Base-by-base conservation (phyloP, 1,140 invertebrate species). In the Copidosoma floridanum region DNA sequence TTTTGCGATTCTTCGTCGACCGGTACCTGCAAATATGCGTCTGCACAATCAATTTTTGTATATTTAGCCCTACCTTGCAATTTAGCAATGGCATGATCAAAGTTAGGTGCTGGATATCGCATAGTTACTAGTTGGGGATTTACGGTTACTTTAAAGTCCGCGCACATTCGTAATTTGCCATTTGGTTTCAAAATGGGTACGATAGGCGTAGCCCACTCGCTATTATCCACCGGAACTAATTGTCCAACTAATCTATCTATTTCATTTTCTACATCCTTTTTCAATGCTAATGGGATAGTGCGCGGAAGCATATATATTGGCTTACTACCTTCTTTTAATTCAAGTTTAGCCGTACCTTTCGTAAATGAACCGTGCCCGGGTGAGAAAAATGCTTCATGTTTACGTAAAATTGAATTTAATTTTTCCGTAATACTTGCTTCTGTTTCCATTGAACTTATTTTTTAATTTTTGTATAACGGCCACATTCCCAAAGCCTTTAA, bases 181-280 rank as follows among this genome's bases (percentile, higher is more conserved):
- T 75, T 65, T 8, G 40, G 40, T 50, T 74, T 76, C 4, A 65
- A 43, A 0, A 75, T 69, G 0, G 65, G 65, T 11, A 68, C 67
- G 14, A 65, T 48, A 8, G 65, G 63, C 12, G 65, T 66, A 1
- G 50, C 67, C 63, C 65, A 68, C n/a, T 75, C 67, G 8, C 71
- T 68, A 56, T 71, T 61, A 10, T 65, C 47, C 7, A 62, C 55
- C 21, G 51, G 57, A 51, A 37, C 12, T 18, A 63, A 41, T 11
- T 63, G 16, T 2, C 41, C 32, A 16, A 53, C 52, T 51, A 65
- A 62, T 2, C 59, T 2, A 11, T 58, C 46, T 18, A 57, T 40
- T 56, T 61, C 63, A 21, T 14, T 10, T 27, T 60, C 57, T 1
- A 60, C 29, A 46, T 38, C 24, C 2, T 20, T 1, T 23, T 20